Evolutionary conservation across 2,888 invertebrate genomes (phyloP).

Genomic region (Dolichomitus sp.): DNA sequence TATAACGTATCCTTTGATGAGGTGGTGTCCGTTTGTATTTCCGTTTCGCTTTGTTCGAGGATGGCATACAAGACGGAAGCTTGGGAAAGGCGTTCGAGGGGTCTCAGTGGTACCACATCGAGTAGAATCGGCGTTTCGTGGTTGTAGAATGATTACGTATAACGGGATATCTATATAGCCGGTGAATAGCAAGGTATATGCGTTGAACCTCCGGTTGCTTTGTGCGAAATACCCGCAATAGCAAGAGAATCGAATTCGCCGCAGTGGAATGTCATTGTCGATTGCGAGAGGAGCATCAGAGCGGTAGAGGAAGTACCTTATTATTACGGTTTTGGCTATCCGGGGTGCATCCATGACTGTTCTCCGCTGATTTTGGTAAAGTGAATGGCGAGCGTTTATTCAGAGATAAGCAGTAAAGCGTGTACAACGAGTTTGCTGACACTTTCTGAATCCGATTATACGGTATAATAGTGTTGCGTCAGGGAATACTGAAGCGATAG

Average conservation of each 20-base stretch:
- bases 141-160: slow-evolving; percentile 12
- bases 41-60: slow-evolving; percentile 1
- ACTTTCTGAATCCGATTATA: background rate
- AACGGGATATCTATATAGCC: slow-evolving; percentile 29
- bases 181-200: slow-evolving; percentile 4
- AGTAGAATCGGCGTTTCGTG: slow-evolving; percentile 11
- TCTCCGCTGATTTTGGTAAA: slow-evolving; percentile 2
- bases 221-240: slow-evolving; percentile 16
- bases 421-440: background rate
- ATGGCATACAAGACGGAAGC: slow-evolving; percentile 13
- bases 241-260: slow-evolving; percentile 7
- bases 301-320: slow-evolving; percentile 1
- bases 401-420: background rate
- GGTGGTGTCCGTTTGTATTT: slow-evolving; percentile 12
- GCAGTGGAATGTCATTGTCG: slow-evolving; percentile 24
- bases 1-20: slow-evolving; percentile 12
- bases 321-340: slow-evolving; percentile 16
- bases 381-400: background rate
- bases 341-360: background rate
- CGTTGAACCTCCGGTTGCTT: slow-evolving; percentile 11
- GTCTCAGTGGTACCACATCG: slow-evolving; percentile 3
- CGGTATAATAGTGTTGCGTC: background rate
- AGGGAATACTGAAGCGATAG: background rate
- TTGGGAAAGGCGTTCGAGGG: background rate
- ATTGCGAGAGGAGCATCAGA: slow-evolving; percentile 8